These are phyloP conservation scores for Boloria euphrosyne DNA, from an alignment of 2,888 invertebrate genomes.

Conservation along the genomic window DNA sequence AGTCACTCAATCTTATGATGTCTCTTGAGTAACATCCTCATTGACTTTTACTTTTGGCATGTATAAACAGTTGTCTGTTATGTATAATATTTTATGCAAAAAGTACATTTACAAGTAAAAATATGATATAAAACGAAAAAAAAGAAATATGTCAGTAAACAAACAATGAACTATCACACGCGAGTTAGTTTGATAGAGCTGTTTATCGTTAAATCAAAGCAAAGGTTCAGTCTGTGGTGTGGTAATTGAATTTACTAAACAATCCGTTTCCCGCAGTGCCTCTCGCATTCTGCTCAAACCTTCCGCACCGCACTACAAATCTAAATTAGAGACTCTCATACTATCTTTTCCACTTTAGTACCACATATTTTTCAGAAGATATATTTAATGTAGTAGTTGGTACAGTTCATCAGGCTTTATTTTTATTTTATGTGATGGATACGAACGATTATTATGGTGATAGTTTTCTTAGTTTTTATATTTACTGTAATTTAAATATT, in stretches of 20 bases:
- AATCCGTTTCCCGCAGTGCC: slow-evolving; percentile 67
- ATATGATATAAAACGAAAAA: slow-evolving; percentile 37
- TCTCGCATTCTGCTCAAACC: slow-evolving; percentile 52
- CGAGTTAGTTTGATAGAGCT: slow-evolving; percentile 68
- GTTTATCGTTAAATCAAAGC: slow-evolving; percentile 71
- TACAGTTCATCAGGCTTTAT: neutral
- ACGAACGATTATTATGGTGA: no score
- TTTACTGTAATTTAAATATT: no score
- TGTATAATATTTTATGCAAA: no score
- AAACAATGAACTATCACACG: slow-evolving; percentile 79
- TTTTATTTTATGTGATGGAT: neutral
- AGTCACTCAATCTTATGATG: no score
- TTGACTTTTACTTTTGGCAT: no score
- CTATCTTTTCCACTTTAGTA: slow-evolving; percentile 13
- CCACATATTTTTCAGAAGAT: slow-evolving; percentile 11
- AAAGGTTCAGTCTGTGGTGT: slow-evolving; percentile 61
- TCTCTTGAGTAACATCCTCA: no score
- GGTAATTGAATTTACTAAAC: slow-evolving; percentile 78
- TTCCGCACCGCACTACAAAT: slow-evolving; percentile 11
- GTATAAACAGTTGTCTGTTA: no score
- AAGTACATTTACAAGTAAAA: neutral
- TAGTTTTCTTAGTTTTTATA: no score
- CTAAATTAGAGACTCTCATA: slow-evolving; percentile 14
- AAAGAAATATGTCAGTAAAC: slow-evolving; percentile 52
- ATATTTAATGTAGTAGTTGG: slow-evolving; percentile 5